A percentile compares a stretch with the other conserved stretches of the same genome.
Evolutionary conservation across 2,888 invertebrate genomes (phyloP).

Genomic region (Microchrysa polita): DNA sequence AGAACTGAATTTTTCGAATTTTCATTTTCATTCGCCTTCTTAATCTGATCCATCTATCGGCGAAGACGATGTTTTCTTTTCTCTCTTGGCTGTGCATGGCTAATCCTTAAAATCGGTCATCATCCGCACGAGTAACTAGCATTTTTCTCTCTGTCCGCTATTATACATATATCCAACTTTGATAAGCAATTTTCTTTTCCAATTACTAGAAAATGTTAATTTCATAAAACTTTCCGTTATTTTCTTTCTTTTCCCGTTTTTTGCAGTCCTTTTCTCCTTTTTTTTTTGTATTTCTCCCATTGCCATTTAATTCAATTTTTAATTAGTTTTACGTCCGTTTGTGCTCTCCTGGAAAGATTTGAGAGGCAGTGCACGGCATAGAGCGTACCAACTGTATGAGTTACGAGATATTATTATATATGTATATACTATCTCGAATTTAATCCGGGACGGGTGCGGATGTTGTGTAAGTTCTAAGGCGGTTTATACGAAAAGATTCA

Average conservation of each 20-base stretch:
- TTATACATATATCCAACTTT: too few species aligned
- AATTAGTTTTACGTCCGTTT: slow-evolving; percentile 37
- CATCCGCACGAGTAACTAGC: slow-evolving; percentile 1
- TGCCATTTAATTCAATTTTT: slow-evolving; percentile 41
- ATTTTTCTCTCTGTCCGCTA: not conserved
- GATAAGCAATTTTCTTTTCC: slow-evolving; percentile 30
- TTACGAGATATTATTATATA: too few species aligned
- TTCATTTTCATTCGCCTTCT: not conserved
- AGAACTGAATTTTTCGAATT: slow-evolving; percentile 4
- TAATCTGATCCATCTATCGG: not conserved
- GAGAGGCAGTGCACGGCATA: not conserved
- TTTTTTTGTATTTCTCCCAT: slow-evolving; percentile 22
- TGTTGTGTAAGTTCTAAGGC: too few species aligned
- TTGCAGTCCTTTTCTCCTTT: not conserved
- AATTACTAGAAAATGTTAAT: slow-evolving; percentile 41
- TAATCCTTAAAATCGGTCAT: not conserved
- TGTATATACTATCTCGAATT: too few species aligned
- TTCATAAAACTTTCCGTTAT: slow-evolving; percentile 36
- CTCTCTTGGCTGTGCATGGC: not conserved
- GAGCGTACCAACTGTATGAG: not conserved
- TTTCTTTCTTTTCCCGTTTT: slow-evolving; percentile 19
- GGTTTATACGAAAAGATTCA: too few species aligned
- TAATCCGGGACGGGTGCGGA: too few species aligned
- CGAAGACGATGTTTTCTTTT: not conserved
- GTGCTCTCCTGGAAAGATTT: not conserved